Evolutionary conservation across 2,797 vertebrate genomes (phyloP).

Genomic region (Danio kyathit): DNA sequence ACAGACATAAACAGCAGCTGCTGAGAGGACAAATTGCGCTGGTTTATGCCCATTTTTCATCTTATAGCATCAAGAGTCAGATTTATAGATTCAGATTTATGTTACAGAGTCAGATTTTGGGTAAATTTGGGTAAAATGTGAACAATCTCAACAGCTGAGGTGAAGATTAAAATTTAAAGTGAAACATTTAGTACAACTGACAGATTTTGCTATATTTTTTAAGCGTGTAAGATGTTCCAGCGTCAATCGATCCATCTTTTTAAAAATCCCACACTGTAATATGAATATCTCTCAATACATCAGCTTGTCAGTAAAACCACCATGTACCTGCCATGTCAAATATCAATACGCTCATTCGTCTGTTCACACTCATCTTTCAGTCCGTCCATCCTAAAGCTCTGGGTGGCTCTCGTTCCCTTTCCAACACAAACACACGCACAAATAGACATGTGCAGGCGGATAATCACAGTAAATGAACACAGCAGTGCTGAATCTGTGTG

Average conservation of each 20-base stretch:
- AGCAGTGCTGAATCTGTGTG: constrained; percentile 24
- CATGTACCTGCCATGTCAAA: constrained; percentile 35
- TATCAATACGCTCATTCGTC: constrained; percentile 26
- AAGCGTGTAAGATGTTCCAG: constrained; percentile 26
- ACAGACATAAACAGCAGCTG: constrained; percentile 41
- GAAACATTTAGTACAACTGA: no score
- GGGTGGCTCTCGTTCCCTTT: constrained; percentile 6
- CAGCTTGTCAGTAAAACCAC: constrained; percentile 11
- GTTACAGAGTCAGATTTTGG: no score
- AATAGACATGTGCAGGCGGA: constrained; percentile 20
- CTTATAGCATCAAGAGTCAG: neutral
- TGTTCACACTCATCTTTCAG: constrained; percentile 29
- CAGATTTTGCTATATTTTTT: neutral
- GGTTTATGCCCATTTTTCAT: constrained; percentile 18
- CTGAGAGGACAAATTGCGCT: constrained; percentile 27
- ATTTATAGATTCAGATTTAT: neutral
- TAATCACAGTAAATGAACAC: constrained; percentile 35
- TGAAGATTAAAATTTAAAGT: no score
- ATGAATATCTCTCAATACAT: constrained; percentile 44
- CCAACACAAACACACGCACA: constrained; percentile 29
- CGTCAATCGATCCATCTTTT: constrained; percentile 46
- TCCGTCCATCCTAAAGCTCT: constrained; percentile 60
- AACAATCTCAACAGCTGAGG: no score
- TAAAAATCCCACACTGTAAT: constrained; percentile 34
- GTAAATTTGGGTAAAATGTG: no score